Evolutionary conservation across 2,797 vertebrate species (phyloP).

Genomic region (Eulemur albifrons): DNA sequence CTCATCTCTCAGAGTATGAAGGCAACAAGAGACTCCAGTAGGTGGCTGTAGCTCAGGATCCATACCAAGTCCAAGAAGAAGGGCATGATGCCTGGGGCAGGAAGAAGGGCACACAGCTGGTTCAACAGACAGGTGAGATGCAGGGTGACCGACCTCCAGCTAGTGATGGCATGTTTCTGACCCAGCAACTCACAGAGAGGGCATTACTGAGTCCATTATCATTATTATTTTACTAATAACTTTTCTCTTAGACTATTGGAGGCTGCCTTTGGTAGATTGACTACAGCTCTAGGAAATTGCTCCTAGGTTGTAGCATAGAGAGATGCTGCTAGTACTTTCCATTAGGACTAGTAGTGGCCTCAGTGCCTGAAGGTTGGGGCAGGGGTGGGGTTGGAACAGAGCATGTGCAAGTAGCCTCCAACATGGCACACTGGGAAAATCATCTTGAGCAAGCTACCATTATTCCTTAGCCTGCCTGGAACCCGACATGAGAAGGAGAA

Average conservation of each 20-base stretch:
- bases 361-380: not conserved
- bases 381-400: not conserved
- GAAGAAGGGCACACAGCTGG: not conserved
- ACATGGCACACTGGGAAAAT: not conserved
- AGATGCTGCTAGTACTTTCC: not conserved
- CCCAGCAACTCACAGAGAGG: not conserved
- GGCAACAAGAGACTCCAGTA: not conserved
- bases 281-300: constrained; percentile 3
- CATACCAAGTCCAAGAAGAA: not conserved
- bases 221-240: constrained; percentile 5
- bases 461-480: not conserved
- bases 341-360: not conserved
- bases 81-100: not conserved
- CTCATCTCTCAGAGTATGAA: not conserved
- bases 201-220: not conserved
- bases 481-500: not conserved
- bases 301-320: not conserved
- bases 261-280: not conserved
- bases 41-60: not conserved
- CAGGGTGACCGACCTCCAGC: not conserved
- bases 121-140: not conserved
- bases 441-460: not conserved
- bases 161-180: constrained; percentile 29
- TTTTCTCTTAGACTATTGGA: constrained; percentile 18
- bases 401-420: not conserved